phyloP scores from a whole-genome alignment of 2,888 invertebrate species.

The Clostera curtula region DNA sequence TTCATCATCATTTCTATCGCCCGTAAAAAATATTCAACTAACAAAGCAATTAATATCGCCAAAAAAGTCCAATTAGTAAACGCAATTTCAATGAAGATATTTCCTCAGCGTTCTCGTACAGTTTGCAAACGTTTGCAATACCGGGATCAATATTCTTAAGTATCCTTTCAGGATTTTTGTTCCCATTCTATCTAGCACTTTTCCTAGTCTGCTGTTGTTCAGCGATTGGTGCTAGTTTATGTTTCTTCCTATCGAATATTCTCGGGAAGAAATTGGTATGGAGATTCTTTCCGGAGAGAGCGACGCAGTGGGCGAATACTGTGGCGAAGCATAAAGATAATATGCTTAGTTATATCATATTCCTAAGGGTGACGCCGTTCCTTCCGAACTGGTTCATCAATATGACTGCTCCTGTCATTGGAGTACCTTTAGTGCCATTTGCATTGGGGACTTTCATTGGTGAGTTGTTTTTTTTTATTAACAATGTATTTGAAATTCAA shows the following conservation, averaged over 20 bases:
- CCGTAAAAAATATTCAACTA: too few relatives aligned
- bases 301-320: constrained; percentile 88
- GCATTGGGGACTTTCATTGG: constrained; percentile 96
- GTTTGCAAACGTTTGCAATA: constrained; percentile 99
- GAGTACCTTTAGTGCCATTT: constrained; percentile 94
- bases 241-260: constrained; percentile 93
- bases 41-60: too few relatives aligned
- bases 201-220: constrained; percentile 94
- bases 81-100: too few relatives aligned
- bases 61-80: too few relatives aligned
- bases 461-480: constrained; percentile 40
- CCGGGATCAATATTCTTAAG: constrained; percentile 99
- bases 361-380: constrained; percentile 97
- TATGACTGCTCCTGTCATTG: constrained; percentile 95
- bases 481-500: constrained; percentile 3
- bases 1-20: too few relatives aligned
- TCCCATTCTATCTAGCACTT: constrained; percentile 93
- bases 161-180: constrained; percentile 96
- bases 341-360: constrained; percentile 96
- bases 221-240: constrained; percentile 95
- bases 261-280: constrained; percentile 89
- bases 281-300: constrained; percentile 91
- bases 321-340: constrained; percentile 91
- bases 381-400: constrained; percentile 99
- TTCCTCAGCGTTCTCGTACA: constrained; percentile 59